Evolutionary conservation across 2,113 vertebrate genomes (phyloP).

Genomic region (Menura novaehollandiae): DNA sequence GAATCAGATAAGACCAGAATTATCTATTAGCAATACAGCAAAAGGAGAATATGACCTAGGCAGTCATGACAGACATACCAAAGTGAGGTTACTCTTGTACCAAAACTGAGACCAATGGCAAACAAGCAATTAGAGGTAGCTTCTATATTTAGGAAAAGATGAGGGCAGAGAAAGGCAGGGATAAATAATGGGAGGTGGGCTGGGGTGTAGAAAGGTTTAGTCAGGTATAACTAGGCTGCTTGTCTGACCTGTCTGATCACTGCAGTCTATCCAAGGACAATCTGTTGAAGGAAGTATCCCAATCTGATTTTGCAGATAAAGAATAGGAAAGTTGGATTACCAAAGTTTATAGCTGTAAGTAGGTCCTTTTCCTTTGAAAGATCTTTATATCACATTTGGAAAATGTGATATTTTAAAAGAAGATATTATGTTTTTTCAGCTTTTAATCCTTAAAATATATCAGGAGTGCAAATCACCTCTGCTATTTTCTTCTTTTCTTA

Average conservation of each 20-base stretch:
- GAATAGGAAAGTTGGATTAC: not conserved
- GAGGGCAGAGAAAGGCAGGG: not conserved
- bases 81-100: not conserved
- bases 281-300: not conserved
- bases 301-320: not conserved
- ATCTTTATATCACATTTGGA: not conserved
- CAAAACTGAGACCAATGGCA: not conserved
- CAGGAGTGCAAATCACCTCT: not conserved
- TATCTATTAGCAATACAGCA: not conserved
- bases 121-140: not conserved
- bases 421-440: not conserved
- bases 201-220: not conserved
- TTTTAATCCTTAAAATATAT: not conserved
- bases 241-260: not conserved
- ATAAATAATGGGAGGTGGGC: not conserved
- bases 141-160: not conserved
- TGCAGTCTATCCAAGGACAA: not conserved
- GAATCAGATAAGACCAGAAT: not conserved
- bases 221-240: not conserved
- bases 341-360: not conserved
- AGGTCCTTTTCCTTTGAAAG: not conserved
- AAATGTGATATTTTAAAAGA: not conserved
- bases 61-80: not conserved
- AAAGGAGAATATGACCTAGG: not conserved
- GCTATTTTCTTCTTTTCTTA: not conserved